A percentile compares a stretch with the other conserved stretches of the same genome.
These are phyloP conservation scores for Macaria notata DNA, from an alignment of 2,888 invertebrate genomes.

Conservation along the genomic window DNA sequence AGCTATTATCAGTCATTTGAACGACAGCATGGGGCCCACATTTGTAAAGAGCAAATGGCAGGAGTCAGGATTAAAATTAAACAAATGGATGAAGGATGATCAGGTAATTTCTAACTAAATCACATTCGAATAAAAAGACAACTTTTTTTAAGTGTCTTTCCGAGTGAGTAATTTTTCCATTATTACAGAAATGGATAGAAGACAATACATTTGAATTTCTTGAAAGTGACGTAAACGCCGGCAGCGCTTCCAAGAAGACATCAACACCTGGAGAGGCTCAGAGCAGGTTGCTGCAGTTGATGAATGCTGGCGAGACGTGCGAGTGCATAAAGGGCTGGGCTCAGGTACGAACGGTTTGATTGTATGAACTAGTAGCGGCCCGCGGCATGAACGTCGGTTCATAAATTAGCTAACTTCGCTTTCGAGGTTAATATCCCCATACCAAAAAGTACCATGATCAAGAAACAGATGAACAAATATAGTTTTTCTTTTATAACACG, in stretches of 20 bases:
- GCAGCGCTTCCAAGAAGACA: conserved; percentile 56
- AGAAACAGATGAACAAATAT: no score
- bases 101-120: conserved; percentile 45
- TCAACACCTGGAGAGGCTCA: conserved; percentile 64
- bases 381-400: no score
- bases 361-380: no score
- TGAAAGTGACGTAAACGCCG: conserved; percentile 50
- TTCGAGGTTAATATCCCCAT: no score
- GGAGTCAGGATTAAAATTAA: conserved; percentile 63
- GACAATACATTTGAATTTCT: conserved; percentile 72
- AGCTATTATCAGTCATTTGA: conserved; percentile 61
- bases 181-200: conserved; percentile 56
- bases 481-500: no score
- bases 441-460: no score
- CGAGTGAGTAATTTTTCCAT: no score
- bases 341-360: conserved; percentile 48
- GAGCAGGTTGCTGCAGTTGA: conserved; percentile 64
- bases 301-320: conserved; percentile 66
- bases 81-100: conserved; percentile 72
- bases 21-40: conserved; percentile 71
- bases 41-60: conserved; percentile 73
- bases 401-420: no score
- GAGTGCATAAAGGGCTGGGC: conserved; percentile 76
- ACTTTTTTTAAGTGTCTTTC: no score
- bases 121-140: no score